Base-by-base conservation (phyloP, 2,113 vertebrate species). In the Scomber colias region DNA sequence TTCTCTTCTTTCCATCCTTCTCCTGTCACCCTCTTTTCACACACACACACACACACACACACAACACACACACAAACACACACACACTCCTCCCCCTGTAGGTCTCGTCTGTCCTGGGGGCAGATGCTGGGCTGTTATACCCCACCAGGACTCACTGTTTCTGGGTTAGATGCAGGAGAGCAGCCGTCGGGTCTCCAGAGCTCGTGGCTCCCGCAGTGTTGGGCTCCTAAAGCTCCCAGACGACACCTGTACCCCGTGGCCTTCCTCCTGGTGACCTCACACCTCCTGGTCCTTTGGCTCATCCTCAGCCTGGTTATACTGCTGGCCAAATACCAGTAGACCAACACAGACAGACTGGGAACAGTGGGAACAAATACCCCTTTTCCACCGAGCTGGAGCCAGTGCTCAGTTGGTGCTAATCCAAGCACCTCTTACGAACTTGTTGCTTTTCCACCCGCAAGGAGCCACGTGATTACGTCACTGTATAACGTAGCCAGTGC, bases 201-300 rank as follows among this genome's bases (percentile, higher is more conserved):
- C 65, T 48, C 72, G 56, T 14, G 51, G 77, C 30, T 67, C 3
- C 80, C 68, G 1, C 68, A 13, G 14, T 19, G 72, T 59, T 63
- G 79, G 75, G 79, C 75, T 17, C 91, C 87, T 12, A 77, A 85
- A 40, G 75, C 81, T 9, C 89, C 91, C 54, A 63, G 87, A 31
- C 95, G 96, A 60, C 98, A 98, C 96, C 96, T 98, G 96, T 99
- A 98, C 87, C 97, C 98, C 40, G 97, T 99, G 92, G 97, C 96
- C 91, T 94, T 99, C 91, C 96, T 99, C 55, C 96, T 99, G 92
- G 97, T 99, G 95, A 97, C 97, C 92, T 98, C 98, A 30, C 97
- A 99, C 90, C 95, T 99, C 86, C 95, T 99, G 92, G 98, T 99
- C 17, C 95, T 99, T 81, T 99, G 98, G 98, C 97, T 99, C 90